phyloP scores from a whole-genome alignment of 2,797 vertebrate species.

The Novumbra hubbsi region DNA sequence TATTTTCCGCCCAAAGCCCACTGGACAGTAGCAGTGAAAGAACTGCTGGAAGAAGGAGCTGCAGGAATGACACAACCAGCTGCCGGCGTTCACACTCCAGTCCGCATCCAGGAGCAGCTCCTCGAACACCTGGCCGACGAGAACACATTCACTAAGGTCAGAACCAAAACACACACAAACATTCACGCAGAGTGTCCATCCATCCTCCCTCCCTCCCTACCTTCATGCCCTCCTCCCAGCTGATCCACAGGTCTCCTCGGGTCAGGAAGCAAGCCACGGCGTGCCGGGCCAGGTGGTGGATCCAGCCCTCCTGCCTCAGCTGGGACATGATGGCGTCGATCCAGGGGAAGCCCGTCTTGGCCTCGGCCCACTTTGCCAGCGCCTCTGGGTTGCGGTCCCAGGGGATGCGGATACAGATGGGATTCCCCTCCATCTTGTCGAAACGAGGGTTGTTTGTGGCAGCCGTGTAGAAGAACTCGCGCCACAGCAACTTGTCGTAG shows the following conservation, averaged over 20 bases:
- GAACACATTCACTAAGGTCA: no score
- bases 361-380: constrained; percentile 76
- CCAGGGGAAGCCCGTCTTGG: constrained; percentile 88
- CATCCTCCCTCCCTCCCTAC: constrained; percentile 12
- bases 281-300: constrained; percentile 92
- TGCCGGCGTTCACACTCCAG: constrained; percentile 62
- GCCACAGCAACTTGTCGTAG: constrained; percentile 58
- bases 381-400: constrained; percentile 70
- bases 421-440: constrained; percentile 61
- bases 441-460: constrained; percentile 59
- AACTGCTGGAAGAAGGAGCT: constrained; percentile 66
- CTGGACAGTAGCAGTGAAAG: constrained; percentile 63
- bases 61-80: constrained; percentile 62
- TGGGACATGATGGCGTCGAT: constrained; percentile 98
- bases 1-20: constrained; percentile 55
- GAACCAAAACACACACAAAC: not conserved
- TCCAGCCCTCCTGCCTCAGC: constrained; percentile 95
- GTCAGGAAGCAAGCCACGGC: constrained; percentile 94
- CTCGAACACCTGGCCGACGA: constrained; percentile 55
- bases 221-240: constrained; percentile 64
- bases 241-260: constrained; percentile 88
- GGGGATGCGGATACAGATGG: constrained; percentile 58
- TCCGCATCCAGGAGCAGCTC: constrained; percentile 58
- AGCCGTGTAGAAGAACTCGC: constrained; percentile 61
- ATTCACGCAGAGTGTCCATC: not conserved